Conservation (phyloP, 2,113 vertebrate genomes). For the Phaethon lepturus region DNA sequence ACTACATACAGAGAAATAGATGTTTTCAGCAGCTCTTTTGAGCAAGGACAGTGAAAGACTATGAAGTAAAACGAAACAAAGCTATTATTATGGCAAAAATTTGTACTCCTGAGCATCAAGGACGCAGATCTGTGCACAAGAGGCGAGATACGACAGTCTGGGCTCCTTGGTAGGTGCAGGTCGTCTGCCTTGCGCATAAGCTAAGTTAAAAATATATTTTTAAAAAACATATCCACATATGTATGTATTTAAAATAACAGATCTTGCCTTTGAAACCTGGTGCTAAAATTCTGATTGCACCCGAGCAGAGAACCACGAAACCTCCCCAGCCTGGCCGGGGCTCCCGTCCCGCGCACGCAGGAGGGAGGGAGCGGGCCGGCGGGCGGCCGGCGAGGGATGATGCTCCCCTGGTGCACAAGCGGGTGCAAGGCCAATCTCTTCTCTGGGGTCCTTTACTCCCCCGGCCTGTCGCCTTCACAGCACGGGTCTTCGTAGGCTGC, state of each 20-base stretch:
- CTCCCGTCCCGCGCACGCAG: fast-evolving
- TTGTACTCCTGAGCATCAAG: not conserved
- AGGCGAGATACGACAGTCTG: not conserved
- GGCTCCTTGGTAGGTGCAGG: not conserved
- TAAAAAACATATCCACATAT: not conserved
- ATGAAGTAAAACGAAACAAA: not conserved
- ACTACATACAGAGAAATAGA: not conserved
- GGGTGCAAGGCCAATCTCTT: not conserved
- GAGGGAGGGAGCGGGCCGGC: not conserved
- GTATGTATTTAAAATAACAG: not conserved
- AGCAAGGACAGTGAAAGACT: not conserved
- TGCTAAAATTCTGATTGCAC: not conserved
- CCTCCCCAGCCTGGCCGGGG: not conserved
- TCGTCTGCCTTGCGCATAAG: not conserved
- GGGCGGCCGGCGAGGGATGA: not conserved
- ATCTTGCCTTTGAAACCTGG: not conserved
- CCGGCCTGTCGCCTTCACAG: not conserved
- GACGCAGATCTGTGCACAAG: not conserved
- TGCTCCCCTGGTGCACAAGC: not conserved
- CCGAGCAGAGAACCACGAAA: not conserved
- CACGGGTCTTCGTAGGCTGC: not conserved
- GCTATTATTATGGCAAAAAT: not conserved
- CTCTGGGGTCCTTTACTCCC: not conserved
- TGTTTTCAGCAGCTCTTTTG: not conserved
- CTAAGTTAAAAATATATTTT: not conserved